Evolutionary conservation across 1,140 invertebrate species (phyloP), one percentile per base, ranked within the genome.

Genomic region (Bombyx mandarina): DNA sequence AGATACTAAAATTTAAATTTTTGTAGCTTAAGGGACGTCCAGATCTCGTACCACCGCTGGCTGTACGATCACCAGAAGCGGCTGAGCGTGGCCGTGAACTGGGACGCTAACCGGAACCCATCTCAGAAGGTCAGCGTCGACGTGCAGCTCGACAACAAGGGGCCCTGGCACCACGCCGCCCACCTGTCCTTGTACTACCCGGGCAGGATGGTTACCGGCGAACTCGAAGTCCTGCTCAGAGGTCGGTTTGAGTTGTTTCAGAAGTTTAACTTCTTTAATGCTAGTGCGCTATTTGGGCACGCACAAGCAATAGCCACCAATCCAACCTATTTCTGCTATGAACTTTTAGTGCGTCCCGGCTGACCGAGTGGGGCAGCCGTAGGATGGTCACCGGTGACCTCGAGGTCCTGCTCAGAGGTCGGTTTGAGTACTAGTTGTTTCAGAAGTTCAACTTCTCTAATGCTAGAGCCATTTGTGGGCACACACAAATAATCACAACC

Each of bases 81-180:
- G 54, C 80, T 92, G 4, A 92, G 90, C 1, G 75, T 93, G 0
- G 93, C 93, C 58, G 69, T 96, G 0, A 94, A 94, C 66, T 96
- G 94, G 94, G 94, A 96, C 70, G 93, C 93, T 0, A 95, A 94
- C 79, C 88, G 94, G 8, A 93, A 96, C 88, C 93, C 94, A 0
- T 90, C 90, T 47, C 89, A 94, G 67, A 93, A 93, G 71, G 74
- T 94, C 8, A 88, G 89, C 43, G 78, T 91, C 0, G 88, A 88
- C 50, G 74, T 92, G 0, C 88, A 90, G 7, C 66, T 91, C 12
- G 69, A 81, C 2, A 77, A 85, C 51, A 88, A 77, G 12, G 89
- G 88, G 1, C 61, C 82, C 8, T 90, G 90, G 66, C 91, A 93
- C 62, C 89, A 92, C 46, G 91, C 86, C 48, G 92, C 89, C 1